A percentile compares a stretch with the other conserved stretches of the same genome.
Conservation (phyloP, 2,113 vertebrate genomes). For the Myiozetetes cayanensis region DNA sequence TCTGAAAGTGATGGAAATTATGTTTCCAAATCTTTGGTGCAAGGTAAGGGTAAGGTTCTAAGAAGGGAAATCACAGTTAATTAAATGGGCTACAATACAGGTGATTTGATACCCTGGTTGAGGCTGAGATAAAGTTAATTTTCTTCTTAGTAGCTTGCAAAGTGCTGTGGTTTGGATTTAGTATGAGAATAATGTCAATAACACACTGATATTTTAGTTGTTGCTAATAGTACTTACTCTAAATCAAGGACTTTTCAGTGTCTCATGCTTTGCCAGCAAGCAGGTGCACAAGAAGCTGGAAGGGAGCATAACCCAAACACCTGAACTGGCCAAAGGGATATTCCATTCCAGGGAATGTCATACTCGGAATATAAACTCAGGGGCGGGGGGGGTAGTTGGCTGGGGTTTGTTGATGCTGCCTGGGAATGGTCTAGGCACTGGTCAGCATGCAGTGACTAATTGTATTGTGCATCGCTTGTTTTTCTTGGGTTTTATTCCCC, state of each 20-base stretch:
- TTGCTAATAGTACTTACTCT: not conserved
- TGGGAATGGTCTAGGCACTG: not conserved
- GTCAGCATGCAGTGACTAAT: not conserved
- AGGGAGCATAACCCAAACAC: not conserved
- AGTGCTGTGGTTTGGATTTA: not conserved
- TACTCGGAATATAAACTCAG: not conserved
- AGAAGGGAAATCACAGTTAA: not conserved
- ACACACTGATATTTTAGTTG: not conserved
- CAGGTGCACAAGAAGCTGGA: not conserved
- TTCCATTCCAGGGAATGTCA: not conserved
- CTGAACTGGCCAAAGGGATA: not conserved
- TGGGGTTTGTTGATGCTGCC: not conserved
- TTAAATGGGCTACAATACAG: not conserved
- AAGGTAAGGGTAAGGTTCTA: not conserved
- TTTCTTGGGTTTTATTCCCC: not conserved
- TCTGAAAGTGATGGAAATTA: not conserved
- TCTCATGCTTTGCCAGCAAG: not conserved
- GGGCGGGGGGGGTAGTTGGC: too few species aligned
- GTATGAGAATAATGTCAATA: not conserved
- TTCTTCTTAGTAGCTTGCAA: not conserved
- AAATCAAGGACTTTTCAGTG: not conserved
- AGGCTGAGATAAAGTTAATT: not conserved
- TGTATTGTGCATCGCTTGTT: rapidly evolving
- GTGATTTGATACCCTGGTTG: not conserved
- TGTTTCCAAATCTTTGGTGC: not conserved